Evolutionary conservation across 2,888 invertebrate species (phyloP).

Genomic region (Pyrrhia umbra): DNA sequence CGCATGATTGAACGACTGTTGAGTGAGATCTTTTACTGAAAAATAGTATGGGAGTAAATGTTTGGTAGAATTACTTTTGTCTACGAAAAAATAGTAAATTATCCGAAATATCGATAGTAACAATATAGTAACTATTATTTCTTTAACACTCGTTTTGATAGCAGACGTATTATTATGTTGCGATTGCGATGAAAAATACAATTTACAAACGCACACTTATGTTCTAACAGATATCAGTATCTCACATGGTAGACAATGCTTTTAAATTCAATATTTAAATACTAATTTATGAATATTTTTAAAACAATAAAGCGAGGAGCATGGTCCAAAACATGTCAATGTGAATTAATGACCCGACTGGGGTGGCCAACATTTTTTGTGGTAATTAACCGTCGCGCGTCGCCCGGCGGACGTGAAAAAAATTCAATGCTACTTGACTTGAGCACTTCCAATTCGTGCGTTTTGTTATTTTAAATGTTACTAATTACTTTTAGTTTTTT

Average conservation of each 20-base stretch:
- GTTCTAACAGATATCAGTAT: neutral
- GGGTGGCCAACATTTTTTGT: slow-evolving; percentile 86
- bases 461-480: slow-evolving; percentile 62
- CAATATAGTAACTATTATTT: neutral
- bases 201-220: neutral
- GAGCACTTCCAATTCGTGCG: slow-evolving; percentile 48
- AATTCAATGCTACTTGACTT: slow-evolving; percentile 55
- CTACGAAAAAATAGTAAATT: slow-evolving; percentile 21
- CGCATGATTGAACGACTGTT: slow-evolving; percentile 45
- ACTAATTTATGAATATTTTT: slow-evolving; percentile 44
- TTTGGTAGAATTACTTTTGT: slow-evolving; percentile 13
- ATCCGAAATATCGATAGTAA: slow-evolving; percentile 9
- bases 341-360: slow-evolving; percentile 81
- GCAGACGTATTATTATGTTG: neutral
- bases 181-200: too few relatives aligned
- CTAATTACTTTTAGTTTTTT: slow-evolving; percentile 57
- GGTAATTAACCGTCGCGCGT: slow-evolving; percentile 76
- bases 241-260: neutral
- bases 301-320: slow-evolving; percentile 60
- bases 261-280: neutral
- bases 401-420: slow-evolving; percentile 60
- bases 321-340: slow-evolving; percentile 79
- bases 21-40: slow-evolving; percentile 42
- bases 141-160: neutral
- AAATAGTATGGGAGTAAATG: slow-evolving; percentile 23